phyloP scores from a whole-genome alignment of 2,888 invertebrate genomes.

The Conistra vaccinii region DNA sequence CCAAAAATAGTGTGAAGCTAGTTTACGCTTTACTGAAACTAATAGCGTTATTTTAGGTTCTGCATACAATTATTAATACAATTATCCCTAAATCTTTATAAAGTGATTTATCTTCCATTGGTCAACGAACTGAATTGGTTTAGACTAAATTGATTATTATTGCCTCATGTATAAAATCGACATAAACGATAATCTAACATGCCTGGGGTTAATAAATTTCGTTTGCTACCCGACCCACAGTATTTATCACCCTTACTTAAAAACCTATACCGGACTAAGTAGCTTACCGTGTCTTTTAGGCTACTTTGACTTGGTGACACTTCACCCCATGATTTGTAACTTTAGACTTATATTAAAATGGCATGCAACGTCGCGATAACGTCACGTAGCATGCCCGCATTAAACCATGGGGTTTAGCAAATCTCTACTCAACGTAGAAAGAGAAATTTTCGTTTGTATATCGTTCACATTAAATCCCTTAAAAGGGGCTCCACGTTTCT shows the following conservation, averaged over 20 bases:
- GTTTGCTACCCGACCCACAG: neutral
- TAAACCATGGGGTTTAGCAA: too few species aligned
- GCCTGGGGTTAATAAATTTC: neutral
- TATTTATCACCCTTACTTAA: too few species aligned
- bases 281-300: neutral
- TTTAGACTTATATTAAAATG: neutral
- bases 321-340: neutral
- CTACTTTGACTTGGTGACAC: neutral
- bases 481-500: neutral
- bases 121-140: constrained; percentile 37
- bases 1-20: constrained; percentile 14
- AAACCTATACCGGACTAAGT: neutral
- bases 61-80: constrained; percentile 24
- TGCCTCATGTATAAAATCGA: neutral
- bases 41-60: constrained; percentile 6
- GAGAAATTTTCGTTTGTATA: neutral
- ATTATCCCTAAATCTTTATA: constrained; percentile 3
- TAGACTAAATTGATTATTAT: constrained; percentile 22
- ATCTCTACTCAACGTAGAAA: neutral
- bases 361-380: neutral
- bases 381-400: neutral
- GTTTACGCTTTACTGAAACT: constrained; percentile 16
- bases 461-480: neutral
- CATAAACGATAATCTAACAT: neutral
- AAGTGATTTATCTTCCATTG: constrained; percentile 17